A percentile compares a stretch with the other conserved stretches of the same genome.
phyloP scores from a whole-genome alignment of 2,888 invertebrate genomes.

The Lycocerus yunnanus region DNA sequence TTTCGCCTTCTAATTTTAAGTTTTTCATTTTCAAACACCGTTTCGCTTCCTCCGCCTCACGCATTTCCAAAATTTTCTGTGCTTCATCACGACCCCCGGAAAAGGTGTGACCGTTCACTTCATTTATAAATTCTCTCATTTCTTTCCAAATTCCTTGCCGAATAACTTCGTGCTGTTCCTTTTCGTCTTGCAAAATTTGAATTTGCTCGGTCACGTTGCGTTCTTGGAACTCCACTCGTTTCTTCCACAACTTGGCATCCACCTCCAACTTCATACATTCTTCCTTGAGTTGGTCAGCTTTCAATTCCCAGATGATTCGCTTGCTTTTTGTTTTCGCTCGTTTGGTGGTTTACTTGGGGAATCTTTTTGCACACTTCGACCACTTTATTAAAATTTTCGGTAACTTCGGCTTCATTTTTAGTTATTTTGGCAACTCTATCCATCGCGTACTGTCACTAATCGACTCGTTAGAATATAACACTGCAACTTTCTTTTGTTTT shows the following conservation, averaged over 20 bases:
- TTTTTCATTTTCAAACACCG: not conserved
- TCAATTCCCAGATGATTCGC: not conserved
- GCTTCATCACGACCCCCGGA: not conserved
- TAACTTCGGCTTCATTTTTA: not conserved
- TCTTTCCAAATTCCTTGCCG: conserved; percentile 6
- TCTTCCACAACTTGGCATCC: not conserved
- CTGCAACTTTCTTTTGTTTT: not conserved
- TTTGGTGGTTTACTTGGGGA: not conserved
- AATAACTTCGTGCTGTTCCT: conserved; percentile 9
- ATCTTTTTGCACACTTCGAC: conserved; percentile 9
- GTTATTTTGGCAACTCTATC: not conserved
- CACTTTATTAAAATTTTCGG: conserved; percentile 7
- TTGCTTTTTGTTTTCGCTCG: not conserved
- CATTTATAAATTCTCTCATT: conserved; percentile 7
- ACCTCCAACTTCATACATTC: conserved; percentile 5
- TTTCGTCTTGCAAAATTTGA: conserved; percentile 8
- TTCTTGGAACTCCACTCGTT: conserved; percentile 5
- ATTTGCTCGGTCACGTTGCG: conserved; percentile 2
- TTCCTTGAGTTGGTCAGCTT: not conserved
- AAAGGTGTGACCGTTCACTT: not conserved
- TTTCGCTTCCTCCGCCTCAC: not conserved
- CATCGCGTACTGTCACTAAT: not conserved
- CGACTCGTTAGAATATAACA: not conserved
- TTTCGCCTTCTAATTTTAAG: conserved; percentile 30
- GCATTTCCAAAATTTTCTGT: not conserved